phyloP scores from a whole-genome alignment of 1,140 invertebrate genomes.

The Drosophila bocqueti region DNA sequence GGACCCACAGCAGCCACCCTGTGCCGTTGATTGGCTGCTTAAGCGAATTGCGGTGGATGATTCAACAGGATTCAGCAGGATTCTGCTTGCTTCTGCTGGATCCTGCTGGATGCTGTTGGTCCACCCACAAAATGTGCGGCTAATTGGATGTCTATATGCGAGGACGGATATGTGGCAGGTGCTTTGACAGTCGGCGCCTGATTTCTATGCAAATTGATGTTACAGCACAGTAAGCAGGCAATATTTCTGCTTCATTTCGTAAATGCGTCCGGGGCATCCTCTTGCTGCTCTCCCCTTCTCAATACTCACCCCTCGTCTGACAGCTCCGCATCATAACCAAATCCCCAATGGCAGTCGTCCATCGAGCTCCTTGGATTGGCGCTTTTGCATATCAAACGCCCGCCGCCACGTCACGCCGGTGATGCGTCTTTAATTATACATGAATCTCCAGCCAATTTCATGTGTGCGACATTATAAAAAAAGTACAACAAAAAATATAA shows the following conservation, averaged over 20 bases:
- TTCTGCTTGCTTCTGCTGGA: neutral
- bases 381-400: conserved; percentile 75
- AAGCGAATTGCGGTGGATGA: conserved; percentile 54
- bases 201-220: conserved; percentile 82
- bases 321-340: conserved; percentile 12
- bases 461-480: neutral
- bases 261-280: conserved; percentile 59
- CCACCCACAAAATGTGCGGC: conserved; percentile 65
- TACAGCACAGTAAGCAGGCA: conserved; percentile 81
- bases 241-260: conserved; percentile 82
- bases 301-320: neutral
- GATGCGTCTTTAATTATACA: conserved; percentile 66
- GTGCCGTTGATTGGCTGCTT: conserved; percentile 56
- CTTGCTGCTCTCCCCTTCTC: neutral
- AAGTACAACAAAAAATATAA: neutral
- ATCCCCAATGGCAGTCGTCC: conserved; percentile 34
- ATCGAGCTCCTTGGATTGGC: conserved; percentile 36
- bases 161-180: conserved; percentile 38
- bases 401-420: conserved; percentile 16
- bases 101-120: neutral
- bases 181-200: conserved; percentile 66
- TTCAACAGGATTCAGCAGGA: neutral
- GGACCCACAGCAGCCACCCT: conserved; percentile 19
- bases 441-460: conserved; percentile 43
- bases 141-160: conserved; percentile 69